These are phyloP conservation scores for Drosophila navojoa DNA, from an alignment of 1,140 invertebrate genomes.

Conservation along the genomic window DNA sequence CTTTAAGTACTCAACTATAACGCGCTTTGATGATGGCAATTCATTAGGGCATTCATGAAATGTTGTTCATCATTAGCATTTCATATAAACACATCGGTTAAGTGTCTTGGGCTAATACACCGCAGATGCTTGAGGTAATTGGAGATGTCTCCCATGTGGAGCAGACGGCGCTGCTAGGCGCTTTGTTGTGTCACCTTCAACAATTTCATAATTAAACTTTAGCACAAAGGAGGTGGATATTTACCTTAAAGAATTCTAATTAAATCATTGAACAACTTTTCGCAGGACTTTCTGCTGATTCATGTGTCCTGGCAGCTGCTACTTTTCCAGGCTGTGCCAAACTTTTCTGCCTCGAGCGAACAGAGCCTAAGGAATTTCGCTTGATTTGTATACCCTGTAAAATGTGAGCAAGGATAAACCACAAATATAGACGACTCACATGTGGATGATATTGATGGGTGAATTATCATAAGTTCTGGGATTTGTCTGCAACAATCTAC, in stretches of 20 bases:
- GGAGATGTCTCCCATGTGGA: constrained; percentile 13
- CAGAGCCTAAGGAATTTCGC: constrained; percentile 27
- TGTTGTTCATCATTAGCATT: constrained; percentile 21
- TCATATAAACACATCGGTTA: constrained; percentile 56
- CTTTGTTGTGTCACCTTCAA: constrained; percentile 62
- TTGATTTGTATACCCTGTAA: constrained; percentile 43
- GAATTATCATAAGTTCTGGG: no score
- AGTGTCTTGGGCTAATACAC: constrained; percentile 55
- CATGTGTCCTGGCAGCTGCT: constrained; percentile 78
- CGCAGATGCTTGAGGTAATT: constrained; percentile 49
- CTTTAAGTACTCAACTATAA: not conserved
- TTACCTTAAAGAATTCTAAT: constrained; percentile 81
- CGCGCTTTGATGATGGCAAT: not conserved
- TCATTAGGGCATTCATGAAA: constrained; percentile 8
- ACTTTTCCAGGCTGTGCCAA: constrained; percentile 59
- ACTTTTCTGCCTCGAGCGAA: constrained; percentile 27
- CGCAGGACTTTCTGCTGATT: constrained; percentile 77
- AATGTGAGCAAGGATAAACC: not conserved
- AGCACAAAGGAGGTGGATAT: constrained; percentile 39
- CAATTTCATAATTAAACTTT: constrained; percentile 78
- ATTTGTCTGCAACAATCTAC: no score
- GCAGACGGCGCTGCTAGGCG: not conserved
- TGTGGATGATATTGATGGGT: not conserved
- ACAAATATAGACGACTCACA: not conserved
- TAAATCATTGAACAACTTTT: constrained; percentile 80